These are phyloP conservation scores for Aphrocallistes beatrix DNA, from an alignment of 37 sponge, comb jelly and placozoan genomes.

Conservation along the genomic window DNA sequence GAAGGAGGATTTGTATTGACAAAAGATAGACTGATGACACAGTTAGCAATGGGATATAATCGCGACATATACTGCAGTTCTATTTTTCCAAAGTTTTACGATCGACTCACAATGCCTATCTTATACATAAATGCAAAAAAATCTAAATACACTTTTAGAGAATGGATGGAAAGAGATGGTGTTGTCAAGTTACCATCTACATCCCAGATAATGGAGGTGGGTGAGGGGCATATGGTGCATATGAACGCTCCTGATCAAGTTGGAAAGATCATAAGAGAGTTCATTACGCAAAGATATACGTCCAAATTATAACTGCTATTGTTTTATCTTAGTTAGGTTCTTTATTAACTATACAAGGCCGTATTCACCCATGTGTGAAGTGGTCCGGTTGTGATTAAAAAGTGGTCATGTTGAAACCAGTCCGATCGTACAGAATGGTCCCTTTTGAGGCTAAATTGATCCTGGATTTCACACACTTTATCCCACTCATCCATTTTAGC, in stretches of 20 bases:
- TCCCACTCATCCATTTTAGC: conserved; percentile 18
- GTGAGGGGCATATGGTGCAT: neutral
- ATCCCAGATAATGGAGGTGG: neutral
- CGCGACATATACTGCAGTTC: neutral
- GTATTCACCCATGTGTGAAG: too few relatives aligned
- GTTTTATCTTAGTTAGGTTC: too few relatives aligned
- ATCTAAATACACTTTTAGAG: neutral
- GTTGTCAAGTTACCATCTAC: neutral
- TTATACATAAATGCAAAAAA: neutral
- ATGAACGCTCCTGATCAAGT: neutral
- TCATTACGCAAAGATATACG: too few relatives aligned
- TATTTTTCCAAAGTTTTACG: neutral
- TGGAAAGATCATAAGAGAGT: too few relatives aligned
- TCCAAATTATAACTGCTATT: too few relatives aligned
- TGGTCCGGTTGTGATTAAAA: too few relatives aligned
- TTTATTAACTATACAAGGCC: too few relatives aligned
- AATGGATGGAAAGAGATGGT: neutral
- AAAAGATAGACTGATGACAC: neutral
- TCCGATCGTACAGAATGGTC: too few relatives aligned
- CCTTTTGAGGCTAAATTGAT: too few relatives aligned
- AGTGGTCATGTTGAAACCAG: too few relatives aligned
- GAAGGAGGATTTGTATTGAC: neutral
- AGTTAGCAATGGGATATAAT: neutral
- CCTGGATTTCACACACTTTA: neutral
- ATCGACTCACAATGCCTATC: neutral